Conservation (phyloP, 2,113 vertebrate genomes). For the Microcebus lehilahytsara region DNA sequence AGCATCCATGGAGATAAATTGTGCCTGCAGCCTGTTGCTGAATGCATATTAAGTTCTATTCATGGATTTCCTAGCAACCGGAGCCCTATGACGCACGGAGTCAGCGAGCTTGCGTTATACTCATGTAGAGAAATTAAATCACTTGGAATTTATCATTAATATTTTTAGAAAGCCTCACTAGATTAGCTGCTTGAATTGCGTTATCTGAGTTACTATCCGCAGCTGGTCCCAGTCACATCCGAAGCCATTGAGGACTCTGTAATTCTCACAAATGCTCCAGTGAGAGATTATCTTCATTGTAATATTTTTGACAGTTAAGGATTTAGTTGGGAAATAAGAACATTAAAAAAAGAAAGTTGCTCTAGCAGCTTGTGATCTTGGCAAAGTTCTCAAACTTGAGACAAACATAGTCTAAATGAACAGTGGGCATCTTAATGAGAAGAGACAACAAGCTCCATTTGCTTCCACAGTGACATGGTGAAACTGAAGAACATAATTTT, state of each 20-base stretch:
- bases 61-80: slow-evolving; percentile 85
- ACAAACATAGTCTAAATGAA: slow-evolving; percentile 35
- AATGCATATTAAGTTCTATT: slow-evolving; percentile 73
- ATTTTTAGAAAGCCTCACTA: slow-evolving; percentile 67
- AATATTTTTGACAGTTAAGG: slow-evolving; percentile 39
- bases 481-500: not conserved
- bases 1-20: slow-evolving; percentile 68
- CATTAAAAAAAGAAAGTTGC: slow-evolving; percentile 47
- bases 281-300: slow-evolving; percentile 41
- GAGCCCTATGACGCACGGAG: slow-evolving; percentile 69
- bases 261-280: slow-evolving; percentile 58
- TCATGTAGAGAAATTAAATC: slow-evolving; percentile 68
- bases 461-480: not conserved
- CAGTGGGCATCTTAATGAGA: not conserved
- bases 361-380: slow-evolving; percentile 48
- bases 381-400: slow-evolving; percentile 46
- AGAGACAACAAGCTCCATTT: not conserved
- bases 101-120: slow-evolving; percentile 49
- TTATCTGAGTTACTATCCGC: slow-evolving; percentile 53
- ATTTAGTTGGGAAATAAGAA: slow-evolving; percentile 48
- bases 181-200: slow-evolving; percentile 55
- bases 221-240: slow-evolving; percentile 52
- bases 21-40: slow-evolving; percentile 60
- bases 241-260: slow-evolving; percentile 33
- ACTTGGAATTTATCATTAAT: slow-evolving; percentile 66